Evolutionary conservation across 2,797 vertebrate species (phyloP), one percentile per base, ranked within the genome.

Genomic region (Anisognathus igniventris): DNA sequence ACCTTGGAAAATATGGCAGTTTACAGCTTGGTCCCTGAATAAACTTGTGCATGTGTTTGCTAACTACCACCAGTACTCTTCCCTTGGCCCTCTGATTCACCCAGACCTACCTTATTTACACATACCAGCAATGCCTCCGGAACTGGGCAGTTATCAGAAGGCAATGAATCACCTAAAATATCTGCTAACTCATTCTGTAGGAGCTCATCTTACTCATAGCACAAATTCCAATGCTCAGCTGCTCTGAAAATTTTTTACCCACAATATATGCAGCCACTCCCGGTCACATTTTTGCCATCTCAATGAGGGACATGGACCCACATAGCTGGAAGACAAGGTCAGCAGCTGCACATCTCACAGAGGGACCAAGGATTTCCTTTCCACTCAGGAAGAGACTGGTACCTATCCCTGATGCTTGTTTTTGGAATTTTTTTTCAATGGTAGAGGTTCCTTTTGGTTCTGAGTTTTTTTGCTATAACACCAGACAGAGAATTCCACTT

Each of bases 91-190:
- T 90, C 88, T 95, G 93, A 93, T 86, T 94, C 95, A 94, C 54
- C 24, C 30, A 70, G 94, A 70, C 61, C 60, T 88, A 74, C 94
- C 92, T 94, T 89, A 74, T 61, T 81, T 84, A 76, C 45, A 37
- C 92, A 94, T 74, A 79, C 90, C 74, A 95, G 86, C 31, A 54
- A 58, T 65, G 64, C 83, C 64, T 60, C 33, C 3, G 30, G 70
- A 95, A 25, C 83, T 70, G 80, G 66, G 88, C 66, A 94, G 77
- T 90, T 90, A 93, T 87, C 94, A 85, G 93, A 90, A 95, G 77
- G 64, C 83, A 82, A 70, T 95, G 93, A 95, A 90, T 95, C 93
- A 96, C 74, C 45, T 84, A 35, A 88, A 93, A 60, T 92, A 82
- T 95, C 90, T 48, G 45, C 74, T 92, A 93, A 82, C 67, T 93